Evolutionary conservation across 1,140 invertebrate genomes (phyloP).

Genomic region (Platyscapa corneri): DNA sequence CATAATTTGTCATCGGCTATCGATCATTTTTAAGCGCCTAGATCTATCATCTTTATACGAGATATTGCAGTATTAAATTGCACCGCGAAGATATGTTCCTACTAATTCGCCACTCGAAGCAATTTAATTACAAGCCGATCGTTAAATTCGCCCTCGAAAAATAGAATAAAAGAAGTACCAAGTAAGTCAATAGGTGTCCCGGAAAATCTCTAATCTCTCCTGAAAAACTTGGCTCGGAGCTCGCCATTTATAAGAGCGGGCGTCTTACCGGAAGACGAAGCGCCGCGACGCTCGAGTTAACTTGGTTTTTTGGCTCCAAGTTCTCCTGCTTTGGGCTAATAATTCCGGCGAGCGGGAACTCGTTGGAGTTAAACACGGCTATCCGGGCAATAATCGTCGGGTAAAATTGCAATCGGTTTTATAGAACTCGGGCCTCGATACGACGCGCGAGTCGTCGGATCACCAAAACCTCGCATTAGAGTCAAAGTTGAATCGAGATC

Average conservation of each 20-base stretch:
- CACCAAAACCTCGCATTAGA: not conserved
- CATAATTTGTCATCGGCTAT: too few relatives aligned
- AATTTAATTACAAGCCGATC: too few relatives aligned
- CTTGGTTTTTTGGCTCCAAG: not conserved
- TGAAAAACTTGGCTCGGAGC: constrained; percentile 31
- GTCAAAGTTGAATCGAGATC: not conserved
- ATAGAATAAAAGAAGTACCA: too few relatives aligned
- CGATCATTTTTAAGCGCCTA: too few relatives aligned
- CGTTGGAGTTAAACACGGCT: not conserved
- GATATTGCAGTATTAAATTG: too few relatives aligned
- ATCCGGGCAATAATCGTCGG: not conserved
- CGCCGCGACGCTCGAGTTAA: not conserved
- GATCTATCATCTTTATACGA: too few relatives aligned
- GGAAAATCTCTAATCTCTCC: too few relatives aligned
- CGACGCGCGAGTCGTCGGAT: not conserved
- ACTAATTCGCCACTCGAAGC: too few relatives aligned
- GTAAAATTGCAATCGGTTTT: not conserved
- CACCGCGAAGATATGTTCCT: too few relatives aligned
- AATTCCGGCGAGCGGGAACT: not conserved
- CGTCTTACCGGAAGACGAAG: not conserved
- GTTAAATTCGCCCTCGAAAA: too few relatives aligned
- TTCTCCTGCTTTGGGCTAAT: not conserved
- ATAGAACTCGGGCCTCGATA: not conserved
- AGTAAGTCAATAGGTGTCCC: too few relatives aligned
- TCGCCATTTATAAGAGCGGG: constrained; percentile 3